Conservation (phyloP, 2,797 vertebrate species). For the Poeciliopsis infans region DNA sequence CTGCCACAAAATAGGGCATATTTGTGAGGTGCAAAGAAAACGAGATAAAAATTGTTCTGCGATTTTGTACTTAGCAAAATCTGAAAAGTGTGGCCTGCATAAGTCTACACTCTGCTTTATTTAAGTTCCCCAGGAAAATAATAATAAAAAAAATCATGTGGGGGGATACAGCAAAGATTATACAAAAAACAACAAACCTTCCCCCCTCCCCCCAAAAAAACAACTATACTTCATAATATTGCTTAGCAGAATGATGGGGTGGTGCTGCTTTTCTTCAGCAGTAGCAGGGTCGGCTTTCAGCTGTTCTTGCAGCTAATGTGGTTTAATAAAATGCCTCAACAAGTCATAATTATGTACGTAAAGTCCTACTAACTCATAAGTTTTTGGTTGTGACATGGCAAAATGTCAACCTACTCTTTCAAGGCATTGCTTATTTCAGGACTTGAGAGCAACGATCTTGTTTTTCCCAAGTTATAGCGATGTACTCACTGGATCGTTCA, state of each 20-base stretch:
- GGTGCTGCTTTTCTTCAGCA: background rate
- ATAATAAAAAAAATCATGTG: background rate
- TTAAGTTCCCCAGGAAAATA: background rate
- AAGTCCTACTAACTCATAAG: background rate
- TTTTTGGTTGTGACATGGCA: background rate
- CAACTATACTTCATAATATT: background rate
- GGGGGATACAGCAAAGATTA: background rate
- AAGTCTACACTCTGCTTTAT: background rate
- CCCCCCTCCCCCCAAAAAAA: no score
- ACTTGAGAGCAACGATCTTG: background rate
- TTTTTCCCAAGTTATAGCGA: background rate
- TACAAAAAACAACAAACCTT: background rate
- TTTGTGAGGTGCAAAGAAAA: background rate
- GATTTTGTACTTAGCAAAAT: background rate
- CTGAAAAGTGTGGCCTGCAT: background rate
- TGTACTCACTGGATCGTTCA: constrained; percentile 93
- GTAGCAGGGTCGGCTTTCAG: no score
- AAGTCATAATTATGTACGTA: background rate
- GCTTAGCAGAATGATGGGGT: background rate
- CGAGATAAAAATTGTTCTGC: background rate
- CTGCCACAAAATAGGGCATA: background rate
- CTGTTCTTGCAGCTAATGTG: background rate
- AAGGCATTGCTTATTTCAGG: background rate
- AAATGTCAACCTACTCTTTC: background rate
- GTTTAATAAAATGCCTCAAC: background rate